phyloP scores from a whole-genome alignment of 2,888 invertebrate genomes.

The Lasioglossum leucozonium region DNA sequence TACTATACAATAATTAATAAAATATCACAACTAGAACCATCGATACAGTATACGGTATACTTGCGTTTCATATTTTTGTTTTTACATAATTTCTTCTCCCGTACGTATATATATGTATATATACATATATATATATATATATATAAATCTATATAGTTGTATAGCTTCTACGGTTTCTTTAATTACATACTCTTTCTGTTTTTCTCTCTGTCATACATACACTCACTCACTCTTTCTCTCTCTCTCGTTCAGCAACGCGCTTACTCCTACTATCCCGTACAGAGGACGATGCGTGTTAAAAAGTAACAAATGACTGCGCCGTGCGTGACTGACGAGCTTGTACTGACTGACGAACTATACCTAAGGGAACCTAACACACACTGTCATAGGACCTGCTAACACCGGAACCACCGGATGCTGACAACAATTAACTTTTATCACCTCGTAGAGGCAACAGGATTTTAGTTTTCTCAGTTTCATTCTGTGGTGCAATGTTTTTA shows the following conservation, averaged over 20 bases:
- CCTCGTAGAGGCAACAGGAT: neutral
- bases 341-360: slow-evolving; percentile 63
- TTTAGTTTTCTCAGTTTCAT: neutral
- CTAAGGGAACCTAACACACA: slow-evolving; percentile 28
- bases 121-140: neutral
- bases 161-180: slow-evolving; percentile 26
- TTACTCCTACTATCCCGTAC: slow-evolving; percentile 1
- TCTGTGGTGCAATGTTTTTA: neutral
- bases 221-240: neutral
- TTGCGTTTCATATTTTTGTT: slow-evolving; percentile 15
- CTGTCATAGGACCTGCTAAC: slow-evolving; percentile 32
- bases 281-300: slow-evolving; percentile 23
- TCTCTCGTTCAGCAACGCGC: slow-evolving; percentile 15
- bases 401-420: neutral
- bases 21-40: slow-evolving; percentile 84
- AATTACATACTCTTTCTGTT: neutral
- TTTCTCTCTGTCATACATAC: neutral
- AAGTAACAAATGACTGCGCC: slow-evolving; percentile 66
- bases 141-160: neutral
- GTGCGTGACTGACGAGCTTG: slow-evolving; percentile 69
- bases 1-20: slow-evolving; percentile 78
- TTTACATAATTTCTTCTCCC: slow-evolving; percentile 8
- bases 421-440: neutral
- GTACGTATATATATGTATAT: neutral
- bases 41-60: slow-evolving; percentile 79